phyloP scores from a whole-genome alignment of 2,797 vertebrate genomes.

The Morus bassanus region DNA sequence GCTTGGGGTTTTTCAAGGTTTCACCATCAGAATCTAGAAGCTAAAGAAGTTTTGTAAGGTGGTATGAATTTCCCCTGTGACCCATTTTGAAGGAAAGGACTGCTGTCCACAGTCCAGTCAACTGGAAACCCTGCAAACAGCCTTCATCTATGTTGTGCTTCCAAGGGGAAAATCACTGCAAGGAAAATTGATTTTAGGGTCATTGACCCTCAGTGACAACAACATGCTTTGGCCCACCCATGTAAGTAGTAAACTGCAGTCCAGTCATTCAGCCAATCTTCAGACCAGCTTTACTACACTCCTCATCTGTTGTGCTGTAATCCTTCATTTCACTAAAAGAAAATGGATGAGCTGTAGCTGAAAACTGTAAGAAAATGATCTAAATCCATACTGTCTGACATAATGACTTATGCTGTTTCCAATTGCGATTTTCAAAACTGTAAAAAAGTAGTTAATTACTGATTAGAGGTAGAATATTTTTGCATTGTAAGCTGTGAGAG shows the following conservation, averaged over 20 bases:
- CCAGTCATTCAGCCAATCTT: constrained; percentile 4
- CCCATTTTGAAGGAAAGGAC: constrained; percentile 67
- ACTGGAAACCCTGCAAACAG: constrained; percentile 77
- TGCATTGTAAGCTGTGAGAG: not conserved
- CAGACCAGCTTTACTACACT: not conserved
- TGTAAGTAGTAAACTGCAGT: constrained; percentile 69
- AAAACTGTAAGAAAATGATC: constrained; percentile 9
- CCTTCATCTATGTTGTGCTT: constrained; percentile 78
- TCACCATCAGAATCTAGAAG: not conserved
- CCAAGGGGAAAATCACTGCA: constrained; percentile 77
- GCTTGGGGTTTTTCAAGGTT: constrained; percentile 30
- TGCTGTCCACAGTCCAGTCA: constrained; percentile 75
- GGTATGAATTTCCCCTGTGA: constrained; percentile 50
- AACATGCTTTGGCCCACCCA: constrained; percentile 63
- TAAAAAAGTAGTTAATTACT: constrained; percentile 56
- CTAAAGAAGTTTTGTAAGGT: constrained; percentile 27
- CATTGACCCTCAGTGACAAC: constrained; percentile 71
- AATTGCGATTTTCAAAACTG: constrained; percentile 41
- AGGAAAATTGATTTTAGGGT: constrained; percentile 82
- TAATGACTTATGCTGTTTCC: constrained; percentile 34
- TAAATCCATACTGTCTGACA: constrained; percentile 30
- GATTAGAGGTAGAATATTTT: constrained; percentile 33
- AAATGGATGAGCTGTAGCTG: constrained; percentile 2
- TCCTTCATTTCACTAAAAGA: constrained; percentile 44
- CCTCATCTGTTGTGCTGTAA: constrained; percentile 23